Evolutionary conservation across 1,140 invertebrate species (phyloP).

Genomic region (Lucilia cuprina): DNA sequence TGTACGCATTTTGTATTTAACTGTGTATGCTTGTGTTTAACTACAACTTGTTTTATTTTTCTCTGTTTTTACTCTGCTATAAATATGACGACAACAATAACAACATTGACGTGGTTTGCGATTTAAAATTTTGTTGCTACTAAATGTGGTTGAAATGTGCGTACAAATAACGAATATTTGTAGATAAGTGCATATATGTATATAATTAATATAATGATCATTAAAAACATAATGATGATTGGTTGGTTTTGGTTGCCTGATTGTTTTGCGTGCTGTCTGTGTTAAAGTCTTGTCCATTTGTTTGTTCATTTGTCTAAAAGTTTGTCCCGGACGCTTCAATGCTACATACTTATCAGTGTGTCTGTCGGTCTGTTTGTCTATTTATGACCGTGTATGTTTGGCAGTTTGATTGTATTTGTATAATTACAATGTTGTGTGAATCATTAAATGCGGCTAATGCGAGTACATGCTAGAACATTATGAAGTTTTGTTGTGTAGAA

Average conservation of each 20-base stretch:
- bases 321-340: background rate
- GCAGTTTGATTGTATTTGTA: background rate
- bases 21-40: background rate
- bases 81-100: constrained; percentile 25
- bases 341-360: background rate
- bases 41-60: too few relatives aligned
- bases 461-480: background rate
- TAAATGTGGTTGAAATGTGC: constrained; percentile 15
- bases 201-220: background rate
- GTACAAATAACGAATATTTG: background rate
- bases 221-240: background rate
- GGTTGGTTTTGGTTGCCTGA: background rate
- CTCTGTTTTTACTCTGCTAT: background rate
- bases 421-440: constrained; percentile 2
- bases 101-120: constrained; percentile 14
- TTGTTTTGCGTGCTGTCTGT: background rate
- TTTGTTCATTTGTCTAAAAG: background rate
- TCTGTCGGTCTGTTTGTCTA: background rate
- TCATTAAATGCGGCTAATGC: background rate
- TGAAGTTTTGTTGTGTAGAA: background rate
- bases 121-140: constrained; percentile 28
- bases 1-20: background rate
- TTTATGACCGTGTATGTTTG: background rate
- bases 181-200: background rate
- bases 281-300: background rate